Evolutionary conservation across 92 coral and sea anemone species (phyloP), one percentile per base, ranked within the genome.

Genomic region (Plumapathes pennacea): DNA sequence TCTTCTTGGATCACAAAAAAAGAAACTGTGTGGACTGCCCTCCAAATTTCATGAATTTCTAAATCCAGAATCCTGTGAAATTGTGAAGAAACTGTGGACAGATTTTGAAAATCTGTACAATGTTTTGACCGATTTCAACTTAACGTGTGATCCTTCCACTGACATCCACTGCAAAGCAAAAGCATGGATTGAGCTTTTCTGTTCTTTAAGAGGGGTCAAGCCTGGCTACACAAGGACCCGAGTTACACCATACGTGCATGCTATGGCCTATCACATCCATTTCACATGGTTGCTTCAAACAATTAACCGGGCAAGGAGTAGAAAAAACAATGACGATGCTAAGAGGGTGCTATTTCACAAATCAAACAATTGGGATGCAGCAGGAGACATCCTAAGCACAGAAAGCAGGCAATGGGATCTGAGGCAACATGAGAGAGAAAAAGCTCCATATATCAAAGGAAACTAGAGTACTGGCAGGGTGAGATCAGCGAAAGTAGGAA

Each of bases 261-360:
- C 33, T 14, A 40, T 75, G 20, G 9, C 51, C 9, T 75, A 75
- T 14, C 76, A 57, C 40, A 19, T 75, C 3, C 69, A 67, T 15
- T 56, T 66, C 32, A 46, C 28, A 28, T 22, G 0, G 48, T 42
- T 13, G 10, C 48, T 18, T 42, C 21, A n/a, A n/a, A n/a, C n/a
- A n/a, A n/a, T n/a, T n/a, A n/a, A n/a, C n/a, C n/a, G n/a, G n/a
- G n/a, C n/a, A n/a, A n/a, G n/a, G n/a, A n/a, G n/a, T n/a, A n/a
- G n/a, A 32, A 80, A 80, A 38, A 80, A 64, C 51, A 80, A 80
- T 29, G 86, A 62, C 42, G 76, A 56, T 12, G 80, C 86, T 0
- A 72, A 64, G 27, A 38, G 56, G n/a, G 48, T 64, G 0, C 29
- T 46, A 32, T 71, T 55, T 25, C 51, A 80, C 26, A 64, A 51